Evolutionary conservation across 2,797 vertebrate species (phyloP).

Genomic region (Sardinella longiceps): DNA sequence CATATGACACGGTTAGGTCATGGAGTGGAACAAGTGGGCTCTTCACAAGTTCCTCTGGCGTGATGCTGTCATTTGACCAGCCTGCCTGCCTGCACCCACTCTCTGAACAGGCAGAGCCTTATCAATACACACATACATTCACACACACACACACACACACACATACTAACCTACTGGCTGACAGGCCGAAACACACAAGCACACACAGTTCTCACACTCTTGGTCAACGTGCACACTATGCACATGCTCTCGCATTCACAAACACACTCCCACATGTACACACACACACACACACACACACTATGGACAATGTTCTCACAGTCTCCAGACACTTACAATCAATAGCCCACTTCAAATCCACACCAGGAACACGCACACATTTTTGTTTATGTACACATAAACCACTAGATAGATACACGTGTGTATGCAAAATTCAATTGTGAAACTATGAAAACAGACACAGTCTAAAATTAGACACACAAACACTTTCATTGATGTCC

Average conservation of each 20-base stretch:
- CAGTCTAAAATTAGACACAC: background rate
- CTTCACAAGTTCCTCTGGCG: background rate
- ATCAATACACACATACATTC: slow-evolving; percentile 14
- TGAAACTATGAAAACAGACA: background rate
- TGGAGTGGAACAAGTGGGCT: background rate
- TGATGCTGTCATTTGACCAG: slow-evolving; percentile 16
- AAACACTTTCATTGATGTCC: background rate
- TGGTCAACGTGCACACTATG: background rate
- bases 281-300: background rate
- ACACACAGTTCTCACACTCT: slow-evolving; percentile 11
- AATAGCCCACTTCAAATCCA: background rate
- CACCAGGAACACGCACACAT: background rate
- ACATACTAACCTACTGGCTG: background rate
- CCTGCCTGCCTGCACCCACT: background rate
- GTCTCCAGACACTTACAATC: background rate
- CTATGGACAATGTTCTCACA: background rate
- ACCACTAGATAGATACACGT: background rate
- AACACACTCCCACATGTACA: background rate
- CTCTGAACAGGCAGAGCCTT: background rate
- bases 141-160: background rate
- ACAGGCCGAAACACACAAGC: background rate
- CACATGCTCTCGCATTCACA: background rate
- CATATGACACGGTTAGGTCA: background rate
- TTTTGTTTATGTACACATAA: background rate
- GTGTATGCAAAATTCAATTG: background rate